Percentiles rank a stretch among this genome's conserved stretches.
Evolutionary conservation across 2,888 invertebrate genomes (phyloP).

Genomic region (Scaptomyza cyrtandrae): DNA sequence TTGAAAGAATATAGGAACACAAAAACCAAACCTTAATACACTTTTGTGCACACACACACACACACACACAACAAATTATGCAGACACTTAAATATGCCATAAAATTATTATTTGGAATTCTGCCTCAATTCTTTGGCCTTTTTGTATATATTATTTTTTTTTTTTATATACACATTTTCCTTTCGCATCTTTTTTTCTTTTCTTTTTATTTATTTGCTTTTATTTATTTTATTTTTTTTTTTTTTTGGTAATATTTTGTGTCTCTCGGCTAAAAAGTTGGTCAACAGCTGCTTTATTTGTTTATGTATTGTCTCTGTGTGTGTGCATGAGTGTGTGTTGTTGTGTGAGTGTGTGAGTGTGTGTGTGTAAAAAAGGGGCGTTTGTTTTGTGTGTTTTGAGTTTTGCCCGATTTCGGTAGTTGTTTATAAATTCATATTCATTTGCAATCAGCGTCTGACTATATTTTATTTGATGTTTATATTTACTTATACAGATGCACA

Average conservation of each 20-base stretch:
- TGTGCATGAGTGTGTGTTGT: constrained; percentile 13
- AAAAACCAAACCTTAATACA: neutral
- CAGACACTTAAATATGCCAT: constrained; percentile 72
- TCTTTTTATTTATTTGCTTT: neutral
- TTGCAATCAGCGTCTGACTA: constrained; percentile 47
- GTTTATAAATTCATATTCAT: constrained; percentile 56
- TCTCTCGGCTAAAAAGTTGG: constrained; percentile 36
- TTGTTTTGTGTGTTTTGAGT: constrained; percentile 35
- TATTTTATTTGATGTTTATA: neutral
- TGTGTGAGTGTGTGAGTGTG: constrained; percentile 12
- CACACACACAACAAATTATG: constrained; percentile 56
- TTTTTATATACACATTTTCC: neutral
- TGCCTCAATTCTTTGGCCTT: constrained; percentile 46
- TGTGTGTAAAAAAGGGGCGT: constrained; percentile 21
- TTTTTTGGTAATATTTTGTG: constrained; percentile 1
- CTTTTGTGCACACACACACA: neutral
- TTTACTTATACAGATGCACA: neutral
- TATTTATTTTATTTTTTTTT: neutral
- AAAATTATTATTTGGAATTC: constrained; percentile 69
- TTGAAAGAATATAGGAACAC: neutral
- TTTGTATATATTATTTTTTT: constrained; percentile 10
- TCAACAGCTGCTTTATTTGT: constrained; percentile 23
- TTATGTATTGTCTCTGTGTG: neutral
- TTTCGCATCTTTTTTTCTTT: neutral
- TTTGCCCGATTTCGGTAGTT: constrained; percentile 39